Evolutionary conservation across 2,888 invertebrate species (phyloP).

Genomic region (Perdita meconis): DNA sequence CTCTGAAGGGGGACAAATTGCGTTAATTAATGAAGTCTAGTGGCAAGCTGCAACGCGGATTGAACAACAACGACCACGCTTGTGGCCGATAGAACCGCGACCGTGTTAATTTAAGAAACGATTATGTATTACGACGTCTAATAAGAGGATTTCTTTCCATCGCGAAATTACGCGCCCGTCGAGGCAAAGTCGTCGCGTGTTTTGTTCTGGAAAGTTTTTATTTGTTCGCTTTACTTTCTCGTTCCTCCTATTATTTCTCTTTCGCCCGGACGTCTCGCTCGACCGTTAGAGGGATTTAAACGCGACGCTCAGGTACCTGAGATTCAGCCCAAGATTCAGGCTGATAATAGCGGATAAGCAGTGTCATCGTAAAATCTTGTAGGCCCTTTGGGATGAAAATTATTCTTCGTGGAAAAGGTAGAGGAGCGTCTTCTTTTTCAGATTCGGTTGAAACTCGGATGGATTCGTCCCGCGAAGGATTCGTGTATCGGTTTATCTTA

Average conservation of each 20-base stretch:
- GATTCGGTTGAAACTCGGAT: neutral
- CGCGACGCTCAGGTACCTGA: slow-evolving; percentile 40
- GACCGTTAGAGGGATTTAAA: slow-evolving; percentile 48
- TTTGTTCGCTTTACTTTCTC: slow-evolving; percentile 26
- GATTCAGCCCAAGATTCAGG: slow-evolving; percentile 36
- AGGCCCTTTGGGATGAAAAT: slow-evolving; percentile 23
- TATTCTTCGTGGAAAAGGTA: slow-evolving; percentile 5
- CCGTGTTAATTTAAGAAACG: slow-evolving; percentile 27
- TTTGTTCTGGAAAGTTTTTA: slow-evolving; percentile 54
- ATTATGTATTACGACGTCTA: slow-evolving; percentile 26
- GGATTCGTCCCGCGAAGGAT: no score
- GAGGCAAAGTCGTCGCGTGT: slow-evolving; percentile 37
- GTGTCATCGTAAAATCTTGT: slow-evolving; percentile 33
- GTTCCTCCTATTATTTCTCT: slow-evolving; percentile 20
- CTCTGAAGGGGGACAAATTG: slow-evolving; percentile 30
- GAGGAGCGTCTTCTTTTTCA: neutral
- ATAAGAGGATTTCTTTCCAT: slow-evolving; percentile 41
- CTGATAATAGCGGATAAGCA: slow-evolving; percentile 41
- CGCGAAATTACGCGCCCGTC: slow-evolving; percentile 25
- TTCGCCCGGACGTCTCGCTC: slow-evolving; percentile 15
- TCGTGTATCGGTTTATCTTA: no score
- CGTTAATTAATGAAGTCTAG: slow-evolving; percentile 38
- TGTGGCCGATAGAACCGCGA: slow-evolving; percentile 30
- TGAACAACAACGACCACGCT: neutral
- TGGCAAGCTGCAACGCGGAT: neutral